Evolutionary conservation across 2,797 vertebrate species (phyloP).

Genomic region (Oreortyx pictus): DNA sequence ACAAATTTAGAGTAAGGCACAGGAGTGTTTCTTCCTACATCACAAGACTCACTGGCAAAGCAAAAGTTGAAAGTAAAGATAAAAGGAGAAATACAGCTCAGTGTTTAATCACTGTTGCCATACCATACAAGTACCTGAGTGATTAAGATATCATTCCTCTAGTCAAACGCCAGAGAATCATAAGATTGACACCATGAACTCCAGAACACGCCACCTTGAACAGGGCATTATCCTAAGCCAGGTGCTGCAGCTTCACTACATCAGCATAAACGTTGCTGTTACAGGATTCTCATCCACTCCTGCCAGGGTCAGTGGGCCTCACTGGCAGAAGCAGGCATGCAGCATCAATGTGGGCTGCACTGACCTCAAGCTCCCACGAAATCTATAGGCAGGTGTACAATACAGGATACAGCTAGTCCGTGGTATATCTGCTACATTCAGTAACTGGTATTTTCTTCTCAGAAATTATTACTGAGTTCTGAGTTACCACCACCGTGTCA

Average conservation of each 20-base stretch:
- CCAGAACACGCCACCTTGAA: background rate
- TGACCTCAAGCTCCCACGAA: background rate
- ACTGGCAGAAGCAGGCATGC: background rate
- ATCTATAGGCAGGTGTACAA: background rate
- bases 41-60: constrained; percentile 19
- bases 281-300: background rate
- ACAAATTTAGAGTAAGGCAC: background rate
- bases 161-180: background rate
- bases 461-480: background rate
- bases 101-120: background rate
- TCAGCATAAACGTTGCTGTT: background rate
- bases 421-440: background rate
- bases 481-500: background rate
- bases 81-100: background rate
- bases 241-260: background rate
- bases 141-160: background rate
- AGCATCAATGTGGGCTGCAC: background rate
- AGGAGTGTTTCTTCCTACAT: background rate
- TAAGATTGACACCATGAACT: background rate
- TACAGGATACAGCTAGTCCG: background rate
- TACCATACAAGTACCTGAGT: background rate
- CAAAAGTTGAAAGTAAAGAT: background rate
- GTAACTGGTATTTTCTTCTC: background rate
- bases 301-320: background rate
- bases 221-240: background rate